Percentiles rank a stretch among this genome's conserved stretches.
Evolutionary conservation across 2,113 vertebrate genomes (phyloP).

Genomic region (Shinisaurus crocodilurus): DNA sequence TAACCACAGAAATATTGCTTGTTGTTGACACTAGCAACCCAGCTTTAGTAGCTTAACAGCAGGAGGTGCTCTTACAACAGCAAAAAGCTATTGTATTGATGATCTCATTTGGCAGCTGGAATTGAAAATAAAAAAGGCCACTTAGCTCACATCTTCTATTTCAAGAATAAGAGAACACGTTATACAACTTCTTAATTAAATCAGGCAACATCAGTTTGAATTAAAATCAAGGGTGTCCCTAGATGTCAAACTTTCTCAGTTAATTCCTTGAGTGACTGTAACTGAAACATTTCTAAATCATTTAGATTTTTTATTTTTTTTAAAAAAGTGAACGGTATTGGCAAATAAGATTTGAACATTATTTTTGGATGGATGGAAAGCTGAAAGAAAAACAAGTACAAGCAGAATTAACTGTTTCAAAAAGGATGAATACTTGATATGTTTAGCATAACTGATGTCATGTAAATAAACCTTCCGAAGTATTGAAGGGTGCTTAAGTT

Average conservation of each 20-base stretch:
- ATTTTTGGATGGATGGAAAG: not conserved
- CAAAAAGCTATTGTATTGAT: not conserved
- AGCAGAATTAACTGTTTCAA: not conserved
- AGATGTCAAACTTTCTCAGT: slow-evolving; percentile 7
- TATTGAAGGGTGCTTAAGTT: not conserved
- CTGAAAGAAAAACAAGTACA: slow-evolving; percentile 17
- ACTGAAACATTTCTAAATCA: slow-evolving; percentile 19
- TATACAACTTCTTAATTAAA: slow-evolving; percentile 54
- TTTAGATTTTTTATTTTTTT: not conserved
- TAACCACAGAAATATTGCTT: not conserved
- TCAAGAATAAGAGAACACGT: slow-evolving; percentile 46
- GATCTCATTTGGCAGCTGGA: slow-evolving; percentile 20
- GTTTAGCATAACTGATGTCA: not conserved
- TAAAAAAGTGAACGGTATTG: not conserved
- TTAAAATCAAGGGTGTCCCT: slow-evolving; percentile 3
- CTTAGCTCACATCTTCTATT: slow-evolving; percentile 29
- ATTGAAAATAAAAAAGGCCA: slow-evolving; percentile 5
- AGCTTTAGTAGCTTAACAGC: slow-evolving; percentile 36
- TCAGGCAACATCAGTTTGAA: slow-evolving; percentile 37
- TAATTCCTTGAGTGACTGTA: slow-evolving; percentile 6
- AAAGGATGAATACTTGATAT: not conserved
- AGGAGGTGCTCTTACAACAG: slow-evolving; percentile 68
- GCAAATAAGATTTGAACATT: slow-evolving; percentile 1
- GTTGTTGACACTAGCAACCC: not conserved
- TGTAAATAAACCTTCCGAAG: not conserved